These are phyloP conservation scores for Mythimna albipuncta DNA, from an alignment of 2,888 invertebrate species.

Conservation along the genomic window DNA sequence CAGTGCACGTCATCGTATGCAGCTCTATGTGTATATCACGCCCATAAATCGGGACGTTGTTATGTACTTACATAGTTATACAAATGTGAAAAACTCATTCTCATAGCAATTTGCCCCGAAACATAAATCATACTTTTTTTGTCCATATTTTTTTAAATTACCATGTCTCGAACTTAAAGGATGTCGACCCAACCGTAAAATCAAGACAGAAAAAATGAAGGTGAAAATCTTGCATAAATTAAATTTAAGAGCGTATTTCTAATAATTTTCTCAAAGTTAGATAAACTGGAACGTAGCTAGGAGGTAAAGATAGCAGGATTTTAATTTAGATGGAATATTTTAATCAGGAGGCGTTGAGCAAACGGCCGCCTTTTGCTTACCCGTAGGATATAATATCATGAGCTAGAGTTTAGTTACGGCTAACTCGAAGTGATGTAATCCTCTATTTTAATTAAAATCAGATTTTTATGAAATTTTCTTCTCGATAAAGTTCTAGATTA, in stretches of 20 bases:
- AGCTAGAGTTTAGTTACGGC: conserved; percentile 36
- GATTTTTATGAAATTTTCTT: conserved; percentile 25
- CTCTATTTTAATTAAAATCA: conserved; percentile 36
- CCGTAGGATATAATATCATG: conserved; percentile 39
- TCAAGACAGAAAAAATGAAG: background rate
- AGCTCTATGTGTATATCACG: background rate
- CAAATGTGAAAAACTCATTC: background rate
- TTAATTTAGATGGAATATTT: conserved; percentile 58
- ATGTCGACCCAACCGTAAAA: background rate
- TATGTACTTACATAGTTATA: background rate
- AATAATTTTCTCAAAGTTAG: conserved; percentile 39
- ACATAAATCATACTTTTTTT: background rate
- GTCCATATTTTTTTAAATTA: background rate
- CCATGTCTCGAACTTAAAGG: background rate
- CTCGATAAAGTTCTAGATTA: conserved; percentile 24
- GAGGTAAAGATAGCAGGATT: conserved; percentile 37
- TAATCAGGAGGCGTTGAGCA: conserved; percentile 48
- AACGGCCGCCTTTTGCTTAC: conserved; percentile 28
- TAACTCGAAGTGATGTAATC: conserved; percentile 48
- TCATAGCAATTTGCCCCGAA: background rate
- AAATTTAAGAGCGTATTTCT: conserved; percentile 32
- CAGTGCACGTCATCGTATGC: background rate
- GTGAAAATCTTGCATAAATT: conserved; percentile 2
- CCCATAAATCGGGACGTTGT: too few species aligned
- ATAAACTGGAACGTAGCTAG: conserved; percentile 27